A percentile compares a stretch with the other conserved stretches of the same genome.
Conservation (phyloP, 2,113 vertebrate genomes). For the Podocnemis expansa region DNA sequence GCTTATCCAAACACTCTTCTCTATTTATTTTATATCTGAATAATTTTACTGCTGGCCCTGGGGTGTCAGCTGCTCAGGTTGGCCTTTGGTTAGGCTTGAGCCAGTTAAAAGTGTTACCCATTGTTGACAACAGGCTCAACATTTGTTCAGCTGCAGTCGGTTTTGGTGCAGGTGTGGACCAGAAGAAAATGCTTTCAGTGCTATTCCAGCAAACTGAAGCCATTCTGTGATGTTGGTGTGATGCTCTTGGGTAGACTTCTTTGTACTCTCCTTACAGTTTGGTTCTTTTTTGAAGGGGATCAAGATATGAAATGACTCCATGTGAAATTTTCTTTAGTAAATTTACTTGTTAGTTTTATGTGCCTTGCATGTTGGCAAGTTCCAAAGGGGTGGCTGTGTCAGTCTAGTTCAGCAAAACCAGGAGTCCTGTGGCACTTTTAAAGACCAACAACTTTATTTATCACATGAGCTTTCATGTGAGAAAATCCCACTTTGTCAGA, state of each 20-base stretch:
- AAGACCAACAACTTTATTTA: no score
- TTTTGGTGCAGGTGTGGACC: neutral
- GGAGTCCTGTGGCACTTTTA: no score
- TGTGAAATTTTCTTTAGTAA: neutral
- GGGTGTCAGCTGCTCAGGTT: neutral
- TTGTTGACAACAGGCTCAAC: neutral
- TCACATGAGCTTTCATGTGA: no score
- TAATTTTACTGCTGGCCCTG: neutral
- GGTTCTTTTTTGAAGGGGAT: neutral
- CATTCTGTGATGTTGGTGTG: neutral
- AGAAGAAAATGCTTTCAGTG: neutral
- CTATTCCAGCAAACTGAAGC: neutral
- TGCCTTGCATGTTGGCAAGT: neutral
- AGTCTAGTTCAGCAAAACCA: no score
- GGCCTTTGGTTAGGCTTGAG: neutral
- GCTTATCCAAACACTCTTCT: slow-evolving; percentile 56
- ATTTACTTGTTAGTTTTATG: neutral
- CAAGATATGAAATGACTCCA: neutral
- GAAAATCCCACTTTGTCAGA: no score
- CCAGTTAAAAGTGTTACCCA: neutral
- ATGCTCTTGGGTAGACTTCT: neutral
- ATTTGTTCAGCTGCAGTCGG: neutral
- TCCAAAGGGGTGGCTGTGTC: no score
- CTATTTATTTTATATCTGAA: slow-evolving; percentile 31
- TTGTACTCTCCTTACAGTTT: neutral